These are phyloP conservation scores for Sorex fumeus DNA, from an alignment of 2,113 vertebrate species.

Conservation along the genomic window DNA sequence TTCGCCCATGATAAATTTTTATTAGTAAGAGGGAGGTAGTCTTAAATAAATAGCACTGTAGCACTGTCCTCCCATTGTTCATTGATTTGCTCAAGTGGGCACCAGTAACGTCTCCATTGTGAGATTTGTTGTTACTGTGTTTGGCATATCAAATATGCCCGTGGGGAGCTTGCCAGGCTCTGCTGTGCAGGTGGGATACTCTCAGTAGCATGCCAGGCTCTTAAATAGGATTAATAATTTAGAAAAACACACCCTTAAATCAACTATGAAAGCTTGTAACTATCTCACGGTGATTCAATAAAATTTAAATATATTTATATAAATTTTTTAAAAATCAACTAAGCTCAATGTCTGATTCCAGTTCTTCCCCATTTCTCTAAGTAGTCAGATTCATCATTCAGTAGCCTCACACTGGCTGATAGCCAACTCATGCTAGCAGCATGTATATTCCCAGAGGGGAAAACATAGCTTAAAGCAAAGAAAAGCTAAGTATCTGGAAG, in stretches of 20 bases:
- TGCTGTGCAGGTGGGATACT: no score
- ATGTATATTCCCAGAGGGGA: constrained; percentile 16
- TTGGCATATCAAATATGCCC: no score
- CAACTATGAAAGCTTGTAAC: no score
- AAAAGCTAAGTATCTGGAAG: not conserved
- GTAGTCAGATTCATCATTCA: not conserved
- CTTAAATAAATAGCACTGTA: not conserved
- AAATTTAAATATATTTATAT: no score
- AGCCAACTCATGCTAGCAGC: not conserved
- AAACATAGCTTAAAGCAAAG: not conserved
- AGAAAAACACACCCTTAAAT: constrained; percentile 35
- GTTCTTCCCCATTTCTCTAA: constrained; percentile 18
- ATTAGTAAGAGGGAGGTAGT: not conserved
- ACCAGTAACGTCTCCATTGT: no score
- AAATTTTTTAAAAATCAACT: no score
- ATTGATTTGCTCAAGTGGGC: no score
- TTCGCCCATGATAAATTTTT: constrained; percentile 13
- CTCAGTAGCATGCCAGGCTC: no score
- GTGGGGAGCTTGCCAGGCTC: no score
- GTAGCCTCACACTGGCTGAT: not conserved
- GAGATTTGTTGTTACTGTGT: no score
- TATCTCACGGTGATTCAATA: no score
- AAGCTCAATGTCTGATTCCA: not conserved
- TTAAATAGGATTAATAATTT: constrained; percentile 32
- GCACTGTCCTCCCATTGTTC: no score